A percentile compares a stretch with the other conserved stretches of the same genome.
Evolutionary conservation across 2,888 invertebrate species (phyloP).

Genomic region (Terebella lapidaria): DNA sequence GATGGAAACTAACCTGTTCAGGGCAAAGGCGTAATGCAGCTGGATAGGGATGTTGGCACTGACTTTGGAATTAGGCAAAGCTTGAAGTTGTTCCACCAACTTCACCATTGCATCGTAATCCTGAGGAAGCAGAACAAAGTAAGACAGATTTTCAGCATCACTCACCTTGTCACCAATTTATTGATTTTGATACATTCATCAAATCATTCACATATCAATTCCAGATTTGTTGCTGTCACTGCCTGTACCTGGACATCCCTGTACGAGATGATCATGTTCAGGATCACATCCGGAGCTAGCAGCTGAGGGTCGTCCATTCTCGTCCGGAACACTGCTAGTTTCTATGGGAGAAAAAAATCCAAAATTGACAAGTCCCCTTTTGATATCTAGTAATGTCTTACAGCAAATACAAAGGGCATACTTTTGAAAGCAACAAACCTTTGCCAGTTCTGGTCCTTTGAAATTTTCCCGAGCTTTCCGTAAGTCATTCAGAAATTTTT

Average conservation of each 20-base stretch:
- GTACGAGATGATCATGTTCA: slow-evolving; percentile 85
- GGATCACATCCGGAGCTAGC: slow-evolving; percentile 89
- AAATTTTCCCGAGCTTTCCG: slow-evolving; percentile 82
- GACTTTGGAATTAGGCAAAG: slow-evolving; percentile 67
- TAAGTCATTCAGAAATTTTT: slow-evolving; percentile 90
- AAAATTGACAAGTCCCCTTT: too few relatives aligned
- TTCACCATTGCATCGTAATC: slow-evolving; percentile 97
- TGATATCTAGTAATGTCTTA: too few relatives aligned
- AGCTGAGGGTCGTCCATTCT: slow-evolving; percentile 95
- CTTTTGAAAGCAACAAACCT: slow-evolving; percentile 44
- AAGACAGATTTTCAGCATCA: too few relatives aligned
- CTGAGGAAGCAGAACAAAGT: slow-evolving; percentile 41
- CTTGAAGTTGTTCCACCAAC: slow-evolving; percentile 86
- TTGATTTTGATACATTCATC: too few relatives aligned
- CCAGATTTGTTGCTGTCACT: too few relatives aligned
- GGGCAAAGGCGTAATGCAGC: slow-evolving; percentile 92
- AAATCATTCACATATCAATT: too few relatives aligned
- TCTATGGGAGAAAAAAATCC: slow-evolving; percentile 47
- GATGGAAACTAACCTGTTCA: slow-evolving; percentile 78
- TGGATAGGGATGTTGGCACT: slow-evolving; percentile 80
- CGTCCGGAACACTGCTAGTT: slow-evolving; percentile 82
- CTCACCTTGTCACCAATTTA: too few relatives aligned
- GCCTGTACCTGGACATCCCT: slow-evolving; percentile 48
- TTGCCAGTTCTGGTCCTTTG: slow-evolving; percentile 68
- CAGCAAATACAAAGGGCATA: background rate